Evolutionary conservation across 2,113 vertebrate species (phyloP).

Genomic region (Gobio gobio): DNA sequence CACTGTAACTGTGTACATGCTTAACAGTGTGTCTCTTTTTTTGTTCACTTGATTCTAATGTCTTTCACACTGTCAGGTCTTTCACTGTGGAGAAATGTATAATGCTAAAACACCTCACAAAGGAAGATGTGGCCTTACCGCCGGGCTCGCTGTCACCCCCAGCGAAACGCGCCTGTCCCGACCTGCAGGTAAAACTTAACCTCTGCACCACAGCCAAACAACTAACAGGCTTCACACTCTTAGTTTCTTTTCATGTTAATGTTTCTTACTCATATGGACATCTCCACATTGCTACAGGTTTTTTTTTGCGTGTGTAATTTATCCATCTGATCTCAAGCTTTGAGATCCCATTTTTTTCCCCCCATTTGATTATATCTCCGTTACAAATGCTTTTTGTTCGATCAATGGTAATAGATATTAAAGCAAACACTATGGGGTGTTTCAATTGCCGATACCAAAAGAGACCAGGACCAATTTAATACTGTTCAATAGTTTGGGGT

Average conservation of each 20-base stretch:
- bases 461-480: too few species aligned
- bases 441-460: too few species aligned
- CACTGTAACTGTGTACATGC: background rate
- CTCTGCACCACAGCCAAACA: background rate
- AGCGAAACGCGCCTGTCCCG: constrained; percentile 86
- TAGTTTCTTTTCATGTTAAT: background rate
- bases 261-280: background rate
- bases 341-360: too few species aligned
- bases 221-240: background rate
- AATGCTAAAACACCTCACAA: constrained; percentile 90
- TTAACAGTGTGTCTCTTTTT: background rate
- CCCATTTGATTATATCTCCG: background rate
- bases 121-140: constrained; percentile 71
- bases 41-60: constrained; percentile 54
- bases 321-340: background rate
- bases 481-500: too few species aligned
- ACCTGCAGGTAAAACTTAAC: constrained; percentile 81
- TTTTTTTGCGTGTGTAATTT: background rate
- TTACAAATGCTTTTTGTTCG: background rate
- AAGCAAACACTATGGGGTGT: too few species aligned
- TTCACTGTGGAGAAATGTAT: constrained; percentile 82
- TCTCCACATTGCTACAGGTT: background rate
- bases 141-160: constrained; percentile 84
- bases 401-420: background rate
- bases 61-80: constrained; percentile 70